phyloP scores from a whole-genome alignment of 1,140 invertebrate species.

The Nixonia krombeini region DNA sequence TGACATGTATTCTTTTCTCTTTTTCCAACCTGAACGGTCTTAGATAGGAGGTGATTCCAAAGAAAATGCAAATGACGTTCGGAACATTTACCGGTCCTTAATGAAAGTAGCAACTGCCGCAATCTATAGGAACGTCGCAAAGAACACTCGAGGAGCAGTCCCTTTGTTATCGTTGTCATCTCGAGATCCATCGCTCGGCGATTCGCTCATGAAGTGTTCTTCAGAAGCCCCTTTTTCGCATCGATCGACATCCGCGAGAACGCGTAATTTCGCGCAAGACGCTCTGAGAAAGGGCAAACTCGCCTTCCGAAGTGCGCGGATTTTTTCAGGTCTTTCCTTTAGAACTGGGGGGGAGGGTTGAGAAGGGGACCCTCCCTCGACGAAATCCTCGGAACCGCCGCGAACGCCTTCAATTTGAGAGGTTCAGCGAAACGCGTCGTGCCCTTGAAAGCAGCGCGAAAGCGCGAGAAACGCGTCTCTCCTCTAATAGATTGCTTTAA shows the following conservation, averaged over 20 bases:
- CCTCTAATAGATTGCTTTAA: constrained; percentile 28
- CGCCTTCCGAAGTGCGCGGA: background rate
- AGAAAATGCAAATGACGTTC: too few relatives aligned
- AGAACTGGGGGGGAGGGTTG: too few relatives aligned
- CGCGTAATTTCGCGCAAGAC: constrained; percentile 1
- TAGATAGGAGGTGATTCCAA: too few relatives aligned
- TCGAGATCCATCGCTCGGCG: constrained; percentile 51
- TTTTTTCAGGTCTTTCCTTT: background rate
- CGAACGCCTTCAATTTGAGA: background rate
- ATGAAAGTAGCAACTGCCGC: background rate
- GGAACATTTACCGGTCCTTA: background rate
- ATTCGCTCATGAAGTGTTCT: constrained; percentile 43
- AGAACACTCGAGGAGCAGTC: background rate
- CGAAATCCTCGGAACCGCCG: constrained; percentile 7
- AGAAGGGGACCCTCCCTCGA: background rate
- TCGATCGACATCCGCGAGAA: constrained; percentile 4
- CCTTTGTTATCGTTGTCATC: background rate
- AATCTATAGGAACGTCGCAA: background rate
- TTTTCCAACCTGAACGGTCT: too few relatives aligned
- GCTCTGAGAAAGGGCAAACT: background rate
- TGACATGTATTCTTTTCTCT: too few relatives aligned
- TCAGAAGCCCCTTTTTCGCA: constrained; percentile 28
- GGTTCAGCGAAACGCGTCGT: constrained; percentile 8
- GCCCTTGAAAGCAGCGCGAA: constrained; percentile 14
- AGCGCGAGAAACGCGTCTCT: constrained; percentile 15